A percentile compares a stretch with the other conserved stretches of the same genome.
Evolutionary conservation across 2,113 vertebrate species (phyloP).

Genomic region (Lophochroa leadbeateri): DNA sequence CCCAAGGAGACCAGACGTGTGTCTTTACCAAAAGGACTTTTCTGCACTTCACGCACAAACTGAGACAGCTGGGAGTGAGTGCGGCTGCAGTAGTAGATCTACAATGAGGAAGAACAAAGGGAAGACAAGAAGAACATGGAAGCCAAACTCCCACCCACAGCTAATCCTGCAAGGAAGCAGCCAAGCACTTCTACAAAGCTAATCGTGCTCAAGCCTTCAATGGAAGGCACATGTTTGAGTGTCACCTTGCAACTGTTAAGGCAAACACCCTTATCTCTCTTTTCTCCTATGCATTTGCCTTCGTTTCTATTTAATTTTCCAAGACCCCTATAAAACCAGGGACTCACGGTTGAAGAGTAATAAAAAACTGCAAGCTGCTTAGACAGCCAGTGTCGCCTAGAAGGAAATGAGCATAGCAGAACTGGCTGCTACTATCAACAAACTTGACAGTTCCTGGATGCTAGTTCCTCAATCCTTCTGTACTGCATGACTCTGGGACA

Average conservation of each 20-base stretch:
- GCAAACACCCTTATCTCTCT: not conserved
- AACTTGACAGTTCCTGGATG: not conserved
- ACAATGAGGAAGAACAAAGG: not conserved
- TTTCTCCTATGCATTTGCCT: not conserved
- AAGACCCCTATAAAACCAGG: not conserved
- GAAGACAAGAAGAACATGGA: not conserved
- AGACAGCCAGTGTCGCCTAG: not conserved
- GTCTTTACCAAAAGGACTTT: conserved; percentile 88
- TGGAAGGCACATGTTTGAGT: not conserved
- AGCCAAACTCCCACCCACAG: not conserved
- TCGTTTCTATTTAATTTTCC: not conserved
- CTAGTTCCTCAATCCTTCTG: not conserved
- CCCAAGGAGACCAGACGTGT: conserved; percentile 86
- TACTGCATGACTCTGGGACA: not conserved
- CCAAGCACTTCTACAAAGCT: not conserved
- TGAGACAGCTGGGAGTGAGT: conserved; percentile 97
- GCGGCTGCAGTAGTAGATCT: conserved; percentile 98
- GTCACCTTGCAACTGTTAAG: not conserved
- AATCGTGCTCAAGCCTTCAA: not conserved
- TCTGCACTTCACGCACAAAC: conserved; percentile 93
- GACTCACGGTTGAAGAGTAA: not conserved
- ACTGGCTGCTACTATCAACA: not conserved
- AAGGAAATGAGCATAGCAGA: not conserved
- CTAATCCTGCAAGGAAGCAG: not conserved
- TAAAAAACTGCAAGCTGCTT: not conserved